Base-by-base conservation (phyloP, 2,888 invertebrate species). In the Deilephila elpenor region DNA sequence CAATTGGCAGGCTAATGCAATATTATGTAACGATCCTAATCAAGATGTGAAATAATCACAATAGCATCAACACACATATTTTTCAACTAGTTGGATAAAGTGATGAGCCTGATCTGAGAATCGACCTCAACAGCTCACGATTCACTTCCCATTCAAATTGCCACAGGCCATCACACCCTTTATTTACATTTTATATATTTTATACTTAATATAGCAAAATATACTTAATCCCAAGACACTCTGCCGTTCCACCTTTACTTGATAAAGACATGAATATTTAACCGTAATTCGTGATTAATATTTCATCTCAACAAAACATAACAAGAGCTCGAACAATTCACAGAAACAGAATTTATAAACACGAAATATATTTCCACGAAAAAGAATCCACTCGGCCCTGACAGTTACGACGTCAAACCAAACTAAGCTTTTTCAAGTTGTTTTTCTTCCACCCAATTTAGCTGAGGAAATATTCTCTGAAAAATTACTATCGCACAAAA, bases 361-460 rank as follows among this genome's bases (percentile, higher is more conserved):
- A 20, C 20, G n/a, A 56, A 56, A 56, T 56, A 56, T 44, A 44
- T 51, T 51, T 25, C 51, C 25, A 25, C 20, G 44, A 67, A 25
- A 67, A 44, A 37, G 6, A 37, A 37, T 64, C 51, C 51, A 25
- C n/a, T 51, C 67, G 17, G 29, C 67, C 25, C 51, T 67, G 67
- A 44, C 25, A 51, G 51, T 67, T 51, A 67, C 67, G 44, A 44
- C 51, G 51, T 67, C 51, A 67, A 67, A 67, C 67, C 44, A 51
- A 67, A 67, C 67, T 14, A 25, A 51, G 67, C 67, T 0, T 67
- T 67, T 67, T 67, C 44, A 67, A 44, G 67, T 44, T 17, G 17
- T 25, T 67, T 67, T 44, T 44, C 67, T 51, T 67, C 51, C 51
- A 19, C 67, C 25, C 51, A 67, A 67, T 67, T 51, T 67, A 67